Evolutionary conservation across 1,140 invertebrate genomes (phyloP).

Genomic region (Drosophila tsacasi): DNA sequence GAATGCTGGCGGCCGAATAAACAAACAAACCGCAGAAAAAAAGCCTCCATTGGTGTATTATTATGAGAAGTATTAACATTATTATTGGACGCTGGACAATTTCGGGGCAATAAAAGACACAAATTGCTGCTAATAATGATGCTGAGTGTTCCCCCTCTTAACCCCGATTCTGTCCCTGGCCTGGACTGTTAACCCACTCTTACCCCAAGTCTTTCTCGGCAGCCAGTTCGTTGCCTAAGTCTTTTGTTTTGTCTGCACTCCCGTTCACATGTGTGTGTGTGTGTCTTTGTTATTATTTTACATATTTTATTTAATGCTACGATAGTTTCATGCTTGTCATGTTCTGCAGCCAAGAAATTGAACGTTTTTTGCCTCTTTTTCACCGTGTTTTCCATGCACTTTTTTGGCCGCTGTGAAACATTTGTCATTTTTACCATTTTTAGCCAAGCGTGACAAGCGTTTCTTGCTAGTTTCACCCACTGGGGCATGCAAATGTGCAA

Average conservation of each 20-base stretch:
- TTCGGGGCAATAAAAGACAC: conserved; percentile 80
- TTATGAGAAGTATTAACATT: conserved; percentile 79
- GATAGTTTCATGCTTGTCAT: conserved; percentile 81
- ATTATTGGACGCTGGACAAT: conserved; percentile 80
- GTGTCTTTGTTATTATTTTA: conserved; percentile 79
- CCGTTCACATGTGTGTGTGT: conserved; percentile 12
- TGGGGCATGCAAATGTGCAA: conserved; percentile 74
- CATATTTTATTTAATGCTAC: conserved; percentile 71
- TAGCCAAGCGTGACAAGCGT: conserved; percentile 80
- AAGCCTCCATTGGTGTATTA: conserved; percentile 58
- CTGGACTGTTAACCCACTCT: conserved; percentile 41
- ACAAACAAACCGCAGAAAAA: conserved; percentile 43
- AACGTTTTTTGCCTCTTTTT: conserved; percentile 61
- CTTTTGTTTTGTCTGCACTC: conserved; percentile 66
- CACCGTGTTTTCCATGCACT: conserved; percentile 48
- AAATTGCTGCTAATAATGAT: conserved; percentile 83
- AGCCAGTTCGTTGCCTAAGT: conserved; percentile 73
- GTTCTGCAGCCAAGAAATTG: conserved; percentile 75
- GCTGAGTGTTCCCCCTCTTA: conserved; percentile 29
- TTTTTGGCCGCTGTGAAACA: conserved; percentile 80
- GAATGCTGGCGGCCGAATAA: conserved; percentile 53
- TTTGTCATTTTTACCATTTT: conserved; percentile 83
- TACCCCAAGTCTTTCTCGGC: conserved; percentile 7
- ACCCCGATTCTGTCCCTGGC: background rate
- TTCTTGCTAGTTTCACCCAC: conserved; percentile 76